phyloP scores from a whole-genome alignment of 2,888 invertebrate genomes.

The Caenorhabditis angaria region DNA sequence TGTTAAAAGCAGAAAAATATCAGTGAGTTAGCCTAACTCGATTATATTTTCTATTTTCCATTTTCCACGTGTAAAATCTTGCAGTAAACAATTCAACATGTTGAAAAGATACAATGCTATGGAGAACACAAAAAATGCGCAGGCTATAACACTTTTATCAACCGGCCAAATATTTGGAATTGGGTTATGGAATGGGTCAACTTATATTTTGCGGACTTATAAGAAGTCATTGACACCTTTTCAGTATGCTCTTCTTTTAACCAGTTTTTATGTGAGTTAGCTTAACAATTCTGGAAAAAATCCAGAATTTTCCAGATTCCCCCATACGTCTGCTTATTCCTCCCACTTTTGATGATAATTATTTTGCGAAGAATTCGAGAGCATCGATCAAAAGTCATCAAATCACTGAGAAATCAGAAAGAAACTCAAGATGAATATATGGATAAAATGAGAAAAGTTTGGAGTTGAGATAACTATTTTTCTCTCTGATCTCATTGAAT shows the following conservation, averaged over 20 bases:
- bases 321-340: background rate
- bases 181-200: background rate
- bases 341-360: background rate
- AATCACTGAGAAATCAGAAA: background rate
- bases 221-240: background rate
- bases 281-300: too few species aligned
- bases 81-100: background rate
- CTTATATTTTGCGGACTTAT: background rate
- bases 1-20: background rate
- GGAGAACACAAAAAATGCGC: background rate
- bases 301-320: background rate
- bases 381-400: background rate
- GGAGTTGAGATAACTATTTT: too few species aligned
- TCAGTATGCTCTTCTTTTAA: background rate
- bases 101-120: background rate
- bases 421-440: background rate
- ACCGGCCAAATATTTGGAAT: background rate
- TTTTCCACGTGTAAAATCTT: too few species aligned
- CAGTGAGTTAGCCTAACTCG: background rate
- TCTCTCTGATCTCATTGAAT: too few species aligned
- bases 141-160: background rate
- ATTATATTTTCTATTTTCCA: background rate
- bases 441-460: background rate
- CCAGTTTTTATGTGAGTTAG: background rate
- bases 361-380: background rate